Base-by-base conservation (phyloP, 1,140 invertebrate species). In the Lordiphosa mommai region DNA sequence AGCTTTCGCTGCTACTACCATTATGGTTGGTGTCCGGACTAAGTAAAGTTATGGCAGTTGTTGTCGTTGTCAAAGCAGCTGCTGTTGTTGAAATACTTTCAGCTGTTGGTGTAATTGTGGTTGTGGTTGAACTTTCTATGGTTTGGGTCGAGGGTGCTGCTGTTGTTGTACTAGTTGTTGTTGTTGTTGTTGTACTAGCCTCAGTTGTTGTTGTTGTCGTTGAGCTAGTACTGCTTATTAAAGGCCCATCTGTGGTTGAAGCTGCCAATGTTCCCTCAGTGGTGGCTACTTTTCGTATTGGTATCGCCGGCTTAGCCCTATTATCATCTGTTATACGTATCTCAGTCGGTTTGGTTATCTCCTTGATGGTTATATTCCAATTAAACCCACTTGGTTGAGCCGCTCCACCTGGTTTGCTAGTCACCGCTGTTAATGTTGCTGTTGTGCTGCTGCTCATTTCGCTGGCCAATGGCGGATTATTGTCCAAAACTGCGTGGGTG, bases 301-400 rank as follows among this genome's bases (percentile, higher is more conserved):
- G 69, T 48, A 79, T 68, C 33, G 67, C 50, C 23, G 71, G 70
- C 51, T 88, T 88, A 14, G 59, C 58, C 74, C 73, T 88, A 43
- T 80, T 88, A 33, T 87, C 87, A 48, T 88, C 87, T 4, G 84
- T 89, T 30, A 89, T 89, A 33, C 88, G 87, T 51, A 89, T 89
- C 47, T 89, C 88, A 1, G 77, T 72, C 1, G 82, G 86, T 58
- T 89, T 89, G 27, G 88, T 89, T 55, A 89, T 89, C 69, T 89
- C 88, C 74, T 89, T 89, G 48, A 89, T 89, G 46, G 86, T 89
- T 12, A 89, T 89, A 17, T 88, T 88, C 61, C 72, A 86, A 63
- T 88, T 88, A 33, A 67, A 72, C 2, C 72, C 70, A n/a, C 50
- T 64, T 16, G 72, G 57, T 30, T 52, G 69, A 34, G 65, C 63